A percentile compares a stretch with the other conserved stretches of the same genome.
phyloP scores from a whole-genome alignment of 2,797 vertebrate genomes.

The Cyclopterus lumpus region DNA sequence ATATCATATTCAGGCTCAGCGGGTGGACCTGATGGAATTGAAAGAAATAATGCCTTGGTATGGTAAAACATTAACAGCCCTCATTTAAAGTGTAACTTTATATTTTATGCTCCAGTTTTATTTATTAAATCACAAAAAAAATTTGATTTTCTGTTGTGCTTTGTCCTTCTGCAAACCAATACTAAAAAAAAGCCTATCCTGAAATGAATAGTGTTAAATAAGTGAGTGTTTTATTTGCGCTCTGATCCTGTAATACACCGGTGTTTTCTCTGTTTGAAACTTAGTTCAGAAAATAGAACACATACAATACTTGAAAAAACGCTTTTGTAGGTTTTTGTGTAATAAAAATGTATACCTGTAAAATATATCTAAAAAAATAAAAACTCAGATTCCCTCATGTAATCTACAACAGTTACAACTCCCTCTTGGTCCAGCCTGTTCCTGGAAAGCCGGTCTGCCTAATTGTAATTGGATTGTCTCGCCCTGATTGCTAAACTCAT shows the following conservation, averaged over 20 bases:
- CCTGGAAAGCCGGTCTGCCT: neutral
- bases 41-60: constrained; percentile 53
- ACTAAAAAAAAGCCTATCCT: constrained; percentile 48
- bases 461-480: constrained; percentile 20
- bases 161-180: constrained; percentile 60
- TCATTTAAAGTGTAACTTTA: constrained; percentile 45
- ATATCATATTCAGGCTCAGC: constrained; percentile 73
- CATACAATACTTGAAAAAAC: neutral
- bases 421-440: neutral
- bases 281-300: neutral
- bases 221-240: constrained; percentile 18
- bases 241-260: constrained; percentile 40
- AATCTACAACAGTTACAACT: neutral
- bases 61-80: constrained; percentile 56
- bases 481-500: neutral
- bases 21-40: constrained; percentile 66
- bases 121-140: constrained; percentile 72
- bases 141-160: constrained; percentile 46
- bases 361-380: neutral
- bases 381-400: neutral
- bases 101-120: constrained; percentile 68
- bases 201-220: constrained; percentile 41
- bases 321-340: neutral
- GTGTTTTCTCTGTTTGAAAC: neutral
- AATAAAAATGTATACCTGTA: neutral